Percentiles rank a stretch among this genome's conserved stretches.
These are phyloP conservation scores for Helobdella robusta DNA, from an alignment of 2,888 invertebrate genomes.

Conservation along the genomic window DNA sequence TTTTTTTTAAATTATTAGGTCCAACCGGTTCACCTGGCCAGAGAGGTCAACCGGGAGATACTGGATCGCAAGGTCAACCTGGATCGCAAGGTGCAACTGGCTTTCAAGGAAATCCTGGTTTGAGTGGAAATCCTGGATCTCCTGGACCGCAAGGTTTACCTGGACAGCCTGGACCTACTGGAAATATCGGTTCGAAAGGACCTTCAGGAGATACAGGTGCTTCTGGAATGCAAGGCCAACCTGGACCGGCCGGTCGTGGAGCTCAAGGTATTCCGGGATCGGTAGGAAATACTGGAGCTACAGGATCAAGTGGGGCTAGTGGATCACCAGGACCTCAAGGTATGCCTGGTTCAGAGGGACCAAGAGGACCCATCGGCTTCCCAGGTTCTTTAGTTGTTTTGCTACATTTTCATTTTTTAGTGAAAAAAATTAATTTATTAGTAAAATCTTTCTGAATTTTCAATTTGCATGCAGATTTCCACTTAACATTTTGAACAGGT, in stretches of 20 bases:
- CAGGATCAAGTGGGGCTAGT: constrained; percentile 60
- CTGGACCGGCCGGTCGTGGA: constrained; percentile 20
- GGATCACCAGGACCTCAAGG: constrained; percentile 30
- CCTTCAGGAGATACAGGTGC: constrained; percentile 27
- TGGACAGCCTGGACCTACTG: constrained; percentile 26
- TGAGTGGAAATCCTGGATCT: too few relatives aligned
- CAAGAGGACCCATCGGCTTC: constrained; percentile 18
- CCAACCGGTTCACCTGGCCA: constrained; percentile 10
- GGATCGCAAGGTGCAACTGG: constrained; percentile 35
- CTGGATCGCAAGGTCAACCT: constrained; percentile 33
- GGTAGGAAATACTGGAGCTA: too few relatives aligned
- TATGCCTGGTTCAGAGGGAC: constrained; percentile 21
- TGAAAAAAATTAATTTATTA: too few relatives aligned
- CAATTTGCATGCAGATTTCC: too few relatives aligned
- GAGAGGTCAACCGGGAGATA: constrained; percentile 22
- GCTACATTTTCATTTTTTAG: too few relatives aligned
- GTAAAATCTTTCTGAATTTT: too few relatives aligned
- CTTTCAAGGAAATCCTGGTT: too few relatives aligned
- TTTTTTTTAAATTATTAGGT: background rate
- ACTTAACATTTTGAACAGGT: too few relatives aligned
- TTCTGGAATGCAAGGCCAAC: constrained; percentile 19
- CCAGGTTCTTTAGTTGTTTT: too few relatives aligned
- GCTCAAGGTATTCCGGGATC: constrained; percentile 18
- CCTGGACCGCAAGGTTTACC: constrained; percentile 22
- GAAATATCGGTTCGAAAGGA: constrained; percentile 27